Conservation (phyloP, 64 coral and sea anemone species). For the Stichodactyla mertensii region DNA sequence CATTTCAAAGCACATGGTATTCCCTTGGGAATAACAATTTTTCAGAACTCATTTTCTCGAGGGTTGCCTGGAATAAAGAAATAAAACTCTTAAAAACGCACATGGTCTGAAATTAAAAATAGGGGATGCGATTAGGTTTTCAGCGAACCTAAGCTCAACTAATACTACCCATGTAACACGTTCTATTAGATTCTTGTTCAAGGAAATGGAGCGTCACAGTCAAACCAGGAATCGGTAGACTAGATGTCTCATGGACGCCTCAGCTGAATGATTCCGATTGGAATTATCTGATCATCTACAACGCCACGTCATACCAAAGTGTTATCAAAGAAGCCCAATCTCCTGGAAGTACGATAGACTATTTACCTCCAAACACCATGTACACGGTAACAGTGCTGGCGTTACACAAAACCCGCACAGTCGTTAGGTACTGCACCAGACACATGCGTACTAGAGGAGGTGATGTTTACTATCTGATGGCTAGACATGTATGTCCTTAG, state of each 20-base stretch:
- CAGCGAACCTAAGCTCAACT: too few relatives aligned
- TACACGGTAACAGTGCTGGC: not conserved
- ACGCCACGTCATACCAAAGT: not conserved
- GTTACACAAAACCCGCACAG: not conserved
- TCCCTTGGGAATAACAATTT: too few relatives aligned
- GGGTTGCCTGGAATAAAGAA: too few relatives aligned
- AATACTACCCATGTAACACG: not conserved
- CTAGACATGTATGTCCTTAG: not conserved
- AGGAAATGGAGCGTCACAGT: not conserved
- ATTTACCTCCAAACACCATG: not conserved
- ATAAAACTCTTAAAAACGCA: too few relatives aligned
- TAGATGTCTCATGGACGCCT: not conserved
- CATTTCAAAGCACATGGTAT: too few relatives aligned
- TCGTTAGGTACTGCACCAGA: not conserved
- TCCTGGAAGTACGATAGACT: not conserved
- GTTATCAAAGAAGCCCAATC: not conserved
- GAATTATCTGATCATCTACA: not conserved
- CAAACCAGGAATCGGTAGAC: not conserved
- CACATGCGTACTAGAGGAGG: not conserved
- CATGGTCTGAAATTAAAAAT: too few relatives aligned
- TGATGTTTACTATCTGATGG: too few relatives aligned
- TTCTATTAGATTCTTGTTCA: constrained; percentile 1
- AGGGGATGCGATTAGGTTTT: too few relatives aligned
- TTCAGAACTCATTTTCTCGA: too few relatives aligned
- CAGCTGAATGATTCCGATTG: not conserved